Evolutionary conservation across 2,888 invertebrate genomes (phyloP), one percentile per base, ranked within the genome.

Genomic region (Aplocera efformata): DNA sequence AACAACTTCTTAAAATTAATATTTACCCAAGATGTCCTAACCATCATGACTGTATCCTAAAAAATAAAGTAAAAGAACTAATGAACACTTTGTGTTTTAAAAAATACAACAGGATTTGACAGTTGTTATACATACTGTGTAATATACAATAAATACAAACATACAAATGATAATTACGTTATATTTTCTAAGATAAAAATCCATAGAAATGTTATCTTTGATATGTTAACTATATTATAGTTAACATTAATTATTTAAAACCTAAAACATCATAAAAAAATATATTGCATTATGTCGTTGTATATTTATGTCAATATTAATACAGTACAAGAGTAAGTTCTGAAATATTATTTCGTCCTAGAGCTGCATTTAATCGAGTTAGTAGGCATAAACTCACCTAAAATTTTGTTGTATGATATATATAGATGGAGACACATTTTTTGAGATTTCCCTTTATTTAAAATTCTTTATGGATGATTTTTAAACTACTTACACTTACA

Each of bases 221-320:
- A 77, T 72, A 74, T 74, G 67, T 72, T 67, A 73, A 48, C 42
- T 37, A 49, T 36, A 33, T n/a, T n/a, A n/a, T n/a, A n/a, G n/a
- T 17, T 17, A 17, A 3, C 5, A 17, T 17, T 65, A 57, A 55
- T 32, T 42, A 44, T 42, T 52, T 46, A 40, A 38, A 24, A 46
- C 69, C 72, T 80, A 78, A 74, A 74, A 69, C 56, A 63, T 69
- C 67, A 72, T 67, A 74, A 73, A 66, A 64, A 80, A 78, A 82
- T 77, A 83, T 81, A 84, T 82, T 84, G 76, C 79, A 73, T 75
- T 72, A 72, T 64, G 58, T 83, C 79, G 79, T 82, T 83, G 83
- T 82, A 78, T 72, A 71, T 67, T 68, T 67, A 60, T 72, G 67
- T 58, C 66, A 75, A 73, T 71, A 71, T 64, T 77, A 74, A 50